Evolutionary conservation across 2,888 invertebrate species (phyloP), one percentile per base, ranked within the genome.

Genomic region (Beris morrisii): DNA sequence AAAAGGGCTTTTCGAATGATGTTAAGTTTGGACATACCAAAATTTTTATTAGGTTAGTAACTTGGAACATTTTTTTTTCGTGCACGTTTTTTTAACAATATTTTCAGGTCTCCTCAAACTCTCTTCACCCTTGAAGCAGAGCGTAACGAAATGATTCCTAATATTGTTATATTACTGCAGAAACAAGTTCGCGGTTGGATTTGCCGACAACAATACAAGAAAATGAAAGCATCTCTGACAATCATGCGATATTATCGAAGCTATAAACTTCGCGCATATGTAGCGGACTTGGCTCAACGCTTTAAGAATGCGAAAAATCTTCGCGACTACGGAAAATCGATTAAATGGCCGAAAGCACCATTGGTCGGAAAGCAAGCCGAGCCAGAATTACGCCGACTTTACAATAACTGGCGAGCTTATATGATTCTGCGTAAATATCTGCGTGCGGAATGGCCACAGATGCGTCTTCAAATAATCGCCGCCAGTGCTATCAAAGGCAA

Each of bases 11-110:
- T 72, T 79, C 86, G 3, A 82, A 88, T 44, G 97, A 98, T 76
- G 95, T 96, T 22, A 93, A 93, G 79, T 97, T 91, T 76, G 98
- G 98, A 12, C 92, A 93, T 74, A 97, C 96, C 1, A 98, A 99
- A 82, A 86, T 98, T 63, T 99, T 99, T 77, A 93, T 98, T 71
- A 86, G 96, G 76, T 92, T 43, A 59, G 45, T 30, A 9, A 15
- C 6, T 22, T 22, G 22, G 3, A 22, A 22, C 22, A 22, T 1
- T 22, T 22, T 22, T 3, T 22, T 22, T 22, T 22, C 22, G 22
- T 22, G 2, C 22, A 22, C 22, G 22, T 22, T 22, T 22, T 22
- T 1, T 22, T 22, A 22, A 22, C n/a, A 13, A 50, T n/a, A n/a
- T 13, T 31, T 58, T 31, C 74, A 84, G 84, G 79, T 85, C 93